Evolutionary conservation across 1,140 invertebrate species (phyloP).

Genomic region (Portunus trituberculatus): DNA sequence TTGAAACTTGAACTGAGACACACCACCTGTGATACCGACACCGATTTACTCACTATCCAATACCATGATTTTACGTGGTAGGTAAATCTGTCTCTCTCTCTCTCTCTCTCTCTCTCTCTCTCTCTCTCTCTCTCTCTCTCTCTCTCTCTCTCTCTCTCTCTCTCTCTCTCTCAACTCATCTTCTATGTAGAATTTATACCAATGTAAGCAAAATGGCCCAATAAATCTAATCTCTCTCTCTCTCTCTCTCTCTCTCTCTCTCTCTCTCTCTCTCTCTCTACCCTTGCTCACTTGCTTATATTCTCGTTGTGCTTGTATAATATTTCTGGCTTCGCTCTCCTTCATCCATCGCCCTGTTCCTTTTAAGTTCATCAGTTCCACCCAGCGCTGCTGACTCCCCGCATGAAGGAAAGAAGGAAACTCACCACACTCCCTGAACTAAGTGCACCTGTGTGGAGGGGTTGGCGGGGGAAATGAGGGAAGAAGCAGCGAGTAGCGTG

Average conservation of each 20-base stretch:
- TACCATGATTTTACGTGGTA: background rate
- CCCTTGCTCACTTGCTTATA: background rate
- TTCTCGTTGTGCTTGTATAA: too few relatives aligned
- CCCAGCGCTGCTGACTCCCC: background rate
- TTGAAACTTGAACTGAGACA: background rate
- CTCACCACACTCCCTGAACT: background rate
- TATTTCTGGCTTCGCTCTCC: constrained; percentile 25
- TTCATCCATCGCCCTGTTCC: background rate
- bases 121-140: constrained; percentile 41
- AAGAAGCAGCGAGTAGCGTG: background rate
- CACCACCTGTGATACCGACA: background rate
- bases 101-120: constrained; percentile 23
- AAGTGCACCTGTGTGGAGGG: background rate
- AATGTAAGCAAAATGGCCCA: background rate
- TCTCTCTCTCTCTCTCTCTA: constrained; percentile 30
- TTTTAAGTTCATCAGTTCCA: background rate
- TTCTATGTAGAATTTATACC: background rate
- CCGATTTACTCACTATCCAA: background rate
- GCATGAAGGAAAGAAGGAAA: background rate
- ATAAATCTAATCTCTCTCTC: too few relatives aligned
- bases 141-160: constrained; percentile 27
- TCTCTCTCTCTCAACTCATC: background rate
- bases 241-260: constrained; percentile 43
- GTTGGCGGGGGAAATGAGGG: background rate
- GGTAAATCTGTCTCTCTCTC: background rate